These are phyloP conservation scores for Caenorhabditis sulstoni DNA, from an alignment of 2,888 invertebrate species.

Conservation along the genomic window DNA sequence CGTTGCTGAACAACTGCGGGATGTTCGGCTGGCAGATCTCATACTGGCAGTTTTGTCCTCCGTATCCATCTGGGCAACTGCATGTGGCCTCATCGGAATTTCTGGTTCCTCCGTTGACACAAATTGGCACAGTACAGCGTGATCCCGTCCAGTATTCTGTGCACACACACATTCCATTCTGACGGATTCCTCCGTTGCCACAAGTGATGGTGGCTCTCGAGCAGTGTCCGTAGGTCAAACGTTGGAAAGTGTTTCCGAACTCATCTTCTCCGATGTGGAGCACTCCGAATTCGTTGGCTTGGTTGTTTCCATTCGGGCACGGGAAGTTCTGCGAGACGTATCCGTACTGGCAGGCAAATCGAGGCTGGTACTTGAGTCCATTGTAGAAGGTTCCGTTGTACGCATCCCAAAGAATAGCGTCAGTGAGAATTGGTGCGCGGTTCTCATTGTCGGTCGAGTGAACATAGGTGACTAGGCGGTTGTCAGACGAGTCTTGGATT, in stretches of 20 bases:
- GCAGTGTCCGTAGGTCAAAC: conserved; percentile 66
- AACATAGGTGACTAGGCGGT: conserved; percentile 67
- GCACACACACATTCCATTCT: conserved; percentile 72
- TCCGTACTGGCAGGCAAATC: conserved; percentile 63
- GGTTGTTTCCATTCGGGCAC: conserved; percentile 65
- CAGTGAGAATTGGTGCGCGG: conserved; percentile 60
- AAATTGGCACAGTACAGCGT: conserved; percentile 66
- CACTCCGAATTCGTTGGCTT: conserved; percentile 61
- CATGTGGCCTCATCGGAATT: conserved; percentile 58
- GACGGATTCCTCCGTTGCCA: conserved; percentile 70
- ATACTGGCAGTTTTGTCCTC: conserved; percentile 67
- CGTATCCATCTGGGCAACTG: conserved; percentile 66
- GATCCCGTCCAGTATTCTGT: conserved; percentile 72
- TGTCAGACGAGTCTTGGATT: conserved; percentile 55
- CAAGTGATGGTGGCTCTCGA: conserved; percentile 57
- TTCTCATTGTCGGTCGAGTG: conserved; percentile 53
- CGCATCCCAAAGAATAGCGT: conserved; percentile 62
- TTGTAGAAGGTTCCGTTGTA: conserved; percentile 69
- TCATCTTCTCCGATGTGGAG: conserved; percentile 74
- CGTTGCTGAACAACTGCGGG: conserved; percentile 47
- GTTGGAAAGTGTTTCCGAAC: conserved; percentile 74
- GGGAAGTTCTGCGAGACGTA: conserved; percentile 69
- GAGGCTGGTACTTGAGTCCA: conserved; percentile 63
- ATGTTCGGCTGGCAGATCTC: conserved; percentile 50
- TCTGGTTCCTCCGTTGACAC: conserved; percentile 72